phyloP scores from a whole-genome alignment of 2,888 invertebrate genomes.

The Lomographa bimaculata region DNA sequence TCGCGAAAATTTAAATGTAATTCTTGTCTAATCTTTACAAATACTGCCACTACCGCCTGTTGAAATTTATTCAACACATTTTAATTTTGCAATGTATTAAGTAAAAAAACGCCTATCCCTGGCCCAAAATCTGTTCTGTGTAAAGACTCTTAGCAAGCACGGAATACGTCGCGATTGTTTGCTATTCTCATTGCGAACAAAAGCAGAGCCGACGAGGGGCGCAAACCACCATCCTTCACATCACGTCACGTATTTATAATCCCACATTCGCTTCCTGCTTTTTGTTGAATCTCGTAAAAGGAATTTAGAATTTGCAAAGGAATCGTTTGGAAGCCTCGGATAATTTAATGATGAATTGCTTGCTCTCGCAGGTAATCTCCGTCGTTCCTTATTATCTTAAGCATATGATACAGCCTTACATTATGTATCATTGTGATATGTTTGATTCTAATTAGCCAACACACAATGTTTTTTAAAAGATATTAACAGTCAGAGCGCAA shows the following conservation, averaged over 20 bases:
- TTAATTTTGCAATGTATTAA: too few relatives aligned
- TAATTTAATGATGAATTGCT: constrained; percentile 40
- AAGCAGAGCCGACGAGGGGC: constrained; percentile 49
- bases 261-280: constrained; percentile 75
- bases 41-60: too few relatives aligned
- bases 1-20: too few relatives aligned
- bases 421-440: too few relatives aligned
- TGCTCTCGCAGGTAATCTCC: constrained; percentile 31
- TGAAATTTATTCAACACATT: too few relatives aligned
- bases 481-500: too few relatives aligned
- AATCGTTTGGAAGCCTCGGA: constrained; percentile 42
- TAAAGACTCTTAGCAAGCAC: constrained; percentile 24
- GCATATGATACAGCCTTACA: too few relatives aligned
- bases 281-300: constrained; percentile 70
- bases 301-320: constrained; percentile 59
- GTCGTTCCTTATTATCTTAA: constrained; percentile 36
- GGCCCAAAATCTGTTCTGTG: too few relatives aligned
- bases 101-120: too few relatives aligned
- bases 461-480: too few relatives aligned
- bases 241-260: constrained; percentile 77
- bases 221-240: constrained; percentile 75
- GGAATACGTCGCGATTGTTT: constrained; percentile 53
- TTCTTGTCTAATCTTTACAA: too few relatives aligned
- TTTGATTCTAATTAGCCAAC: too few relatives aligned
- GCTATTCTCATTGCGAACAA: constrained; percentile 66